Percentiles rank a stretch among this genome's conserved stretches.
Evolutionary conservation across 2,113 vertebrate species (phyloP).

Genomic region (Corythaeola cristata): DNA sequence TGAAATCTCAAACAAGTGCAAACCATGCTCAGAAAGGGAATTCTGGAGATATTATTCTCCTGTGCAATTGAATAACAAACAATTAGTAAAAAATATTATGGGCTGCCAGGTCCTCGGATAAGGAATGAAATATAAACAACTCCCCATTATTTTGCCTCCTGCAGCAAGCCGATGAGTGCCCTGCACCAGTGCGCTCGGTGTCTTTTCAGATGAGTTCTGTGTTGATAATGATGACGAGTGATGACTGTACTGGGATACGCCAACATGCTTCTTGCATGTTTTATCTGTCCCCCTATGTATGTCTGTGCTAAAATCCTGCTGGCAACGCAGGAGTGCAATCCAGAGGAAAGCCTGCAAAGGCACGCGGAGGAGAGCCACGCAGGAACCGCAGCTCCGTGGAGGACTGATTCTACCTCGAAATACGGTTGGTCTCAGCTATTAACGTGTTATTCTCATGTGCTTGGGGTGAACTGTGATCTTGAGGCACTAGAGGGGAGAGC

Average conservation of each 20-base stretch:
- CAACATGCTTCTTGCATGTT: not conserved
- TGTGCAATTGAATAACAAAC: not conserved
- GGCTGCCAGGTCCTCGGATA: not conserved
- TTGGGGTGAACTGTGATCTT: not conserved
- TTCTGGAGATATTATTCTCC: not conserved
- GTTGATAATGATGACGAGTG: not conserved
- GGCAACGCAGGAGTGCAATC: not conserved
- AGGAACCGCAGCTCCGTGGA: not conserved
- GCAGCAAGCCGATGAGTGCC: not conserved
- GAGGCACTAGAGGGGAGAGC: not conserved
- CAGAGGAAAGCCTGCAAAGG: not conserved
- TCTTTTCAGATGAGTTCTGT: not conserved
- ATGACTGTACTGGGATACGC: not conserved
- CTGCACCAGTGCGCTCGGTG: not conserved
- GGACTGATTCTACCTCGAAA: not conserved
- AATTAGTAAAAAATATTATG: not conserved
- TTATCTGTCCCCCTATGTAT: not conserved
- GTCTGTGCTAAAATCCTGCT: not conserved
- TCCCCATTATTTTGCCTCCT: not conserved
- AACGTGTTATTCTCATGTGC: rapidly evolving
- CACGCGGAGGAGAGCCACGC: too few species aligned
- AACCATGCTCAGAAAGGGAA: not conserved
- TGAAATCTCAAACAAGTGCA: not conserved
- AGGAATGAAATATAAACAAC: not conserved
- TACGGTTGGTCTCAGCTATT: not conserved